Evolutionary conservation across 2,888 invertebrate species (phyloP), one percentile per base, ranked within the genome.

Genomic region (Rhimphoctona megacephalus): DNA sequence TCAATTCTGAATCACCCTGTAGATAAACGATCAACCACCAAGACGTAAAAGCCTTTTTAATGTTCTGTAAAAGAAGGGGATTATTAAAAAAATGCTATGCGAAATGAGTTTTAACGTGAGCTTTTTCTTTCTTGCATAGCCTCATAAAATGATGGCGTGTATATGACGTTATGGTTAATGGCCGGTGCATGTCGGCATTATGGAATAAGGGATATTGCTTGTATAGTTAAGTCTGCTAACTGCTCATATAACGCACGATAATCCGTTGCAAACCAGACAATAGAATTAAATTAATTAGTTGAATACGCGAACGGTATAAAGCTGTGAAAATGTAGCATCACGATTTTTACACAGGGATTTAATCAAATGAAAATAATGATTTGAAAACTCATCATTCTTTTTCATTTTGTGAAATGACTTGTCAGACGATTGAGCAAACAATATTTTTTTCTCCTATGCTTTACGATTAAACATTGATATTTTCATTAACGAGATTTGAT

Each of bases 61-160:
- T 76, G 85, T 82, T 79, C 85, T 79, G 83, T 86, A 83, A 86
- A 86, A 83, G 83, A 67, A 69, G 74, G 33, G 76, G 76, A 80
- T 77, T 83, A 80, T 86, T 83, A 77, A 86, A 80, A 76, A 83
- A 74, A 80, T 80, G 76, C 80, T 86, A 73, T 77, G 77, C 76
- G 80, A 70, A 73, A 83, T 81, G 83, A 83, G 80, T 70, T 77
- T 83, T 49, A 66, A 77, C 61, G 72, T 54, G 33, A 54, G 72
- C 39, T 76, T 83, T 61, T 82, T 54, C 66, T 70, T 67, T 43
- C 64, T 70, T 69, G 74, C 74, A 78, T 82, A 57, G 25, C 54
- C 66, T 19, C 66, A 67, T 86, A 83, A 86, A 86, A 83, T 81
- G 54, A 80, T 81, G 80, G 70, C 57, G 85, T 80, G 70, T 77